Evolutionary conservation across 2,113 vertebrate species (phyloP), one percentile per base, ranked within the genome.

Genomic region (Seriola aureovittata): DNA sequence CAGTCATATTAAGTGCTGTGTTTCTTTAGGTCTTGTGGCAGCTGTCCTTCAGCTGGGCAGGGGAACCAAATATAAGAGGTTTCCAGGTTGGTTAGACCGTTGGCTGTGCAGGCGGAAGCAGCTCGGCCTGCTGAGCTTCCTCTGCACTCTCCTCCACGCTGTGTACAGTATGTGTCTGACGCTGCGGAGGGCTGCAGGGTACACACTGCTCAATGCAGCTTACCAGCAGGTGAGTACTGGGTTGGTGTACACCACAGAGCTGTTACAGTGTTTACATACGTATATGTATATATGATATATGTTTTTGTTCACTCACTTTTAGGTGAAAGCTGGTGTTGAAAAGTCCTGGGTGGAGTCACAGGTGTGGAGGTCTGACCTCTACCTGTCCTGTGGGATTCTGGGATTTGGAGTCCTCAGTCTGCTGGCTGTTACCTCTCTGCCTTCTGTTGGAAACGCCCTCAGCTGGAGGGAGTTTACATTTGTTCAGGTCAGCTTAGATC

Each of bases 381-480:
- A 97, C 85, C 79, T 98, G 32, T 97, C 96, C 11, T 89, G 95
- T 90, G 97, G 97, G 75, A 95, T 98, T 84, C 93, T 98, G 93
- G 97, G 96, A 80, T 93, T 98, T 2, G 97, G 96, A 62, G 92
- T 95, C 7, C 94, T 98, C 72, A 93, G 95, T 16, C 88, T 98
- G 84, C 93, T 98, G 90, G 97, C 97, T 4, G 85, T 98, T 87
- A 96, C 97, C 64, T 98, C 97, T 1, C 92, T 98, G 76, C 97
- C 97, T 0, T 97, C 97, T 68, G 96, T 98, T 40, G 94, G 96
- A 36, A 96, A 96, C 75, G 88, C 95, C 12, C 96, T 98, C 87
- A 98, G 94, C 93, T 98, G 97, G 97, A 96, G 94, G 78, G 97
- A 98, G 93, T 98, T 98, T 93, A 97, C 93, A 78, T 98, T 97